Percentiles rank a stretch among this genome's conserved stretches.
phyloP scores from a whole-genome alignment of 2,888 invertebrate species.

The Nasonia oneida region DNA sequence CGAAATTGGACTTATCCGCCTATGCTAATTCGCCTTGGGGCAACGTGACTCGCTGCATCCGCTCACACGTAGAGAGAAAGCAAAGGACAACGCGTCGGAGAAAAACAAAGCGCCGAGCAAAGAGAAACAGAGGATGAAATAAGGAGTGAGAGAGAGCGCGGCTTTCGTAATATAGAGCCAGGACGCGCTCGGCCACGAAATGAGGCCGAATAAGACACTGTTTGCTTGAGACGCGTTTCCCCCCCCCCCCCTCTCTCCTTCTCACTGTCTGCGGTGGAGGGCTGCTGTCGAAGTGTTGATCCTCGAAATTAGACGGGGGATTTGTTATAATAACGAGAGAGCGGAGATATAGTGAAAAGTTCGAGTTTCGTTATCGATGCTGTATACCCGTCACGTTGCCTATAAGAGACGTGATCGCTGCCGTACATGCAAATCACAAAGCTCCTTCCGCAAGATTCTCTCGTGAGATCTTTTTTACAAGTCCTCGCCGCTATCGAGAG shows the following conservation, averaged over 20 bases:
- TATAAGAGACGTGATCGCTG: too few species aligned
- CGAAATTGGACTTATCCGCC: conserved; percentile 51
- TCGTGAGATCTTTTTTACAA: too few species aligned
- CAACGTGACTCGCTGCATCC: neutral
- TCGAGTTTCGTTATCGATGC: neutral
- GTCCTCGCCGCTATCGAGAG: too few species aligned
- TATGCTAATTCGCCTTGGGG: conserved; percentile 47
- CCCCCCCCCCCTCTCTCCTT: too few species aligned
- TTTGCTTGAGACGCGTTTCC: neutral
- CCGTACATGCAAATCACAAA: neutral
- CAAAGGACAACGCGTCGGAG: neutral
- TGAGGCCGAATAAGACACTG: conserved; percentile 18
- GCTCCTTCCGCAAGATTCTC: too few species aligned
- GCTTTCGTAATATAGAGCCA: conserved; percentile 29
- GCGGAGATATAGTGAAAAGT: neutral
- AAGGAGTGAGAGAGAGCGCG: neutral
- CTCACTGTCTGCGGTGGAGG: too few species aligned
- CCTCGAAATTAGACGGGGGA: neutral
- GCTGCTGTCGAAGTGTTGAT: neutral
- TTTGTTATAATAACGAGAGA: neutral
- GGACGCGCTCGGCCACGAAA: conserved; percentile 37
- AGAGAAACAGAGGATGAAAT: conserved; percentile 36
- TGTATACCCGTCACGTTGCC: neutral
- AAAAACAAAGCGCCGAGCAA: conserved; percentile 46
- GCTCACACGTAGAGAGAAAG: neutral